Percentiles rank a stretch among this genome's conserved stretches.
Conservation (phyloP, 2,113 vertebrate genomes). For the Sylvicapra grimmia region DNA sequence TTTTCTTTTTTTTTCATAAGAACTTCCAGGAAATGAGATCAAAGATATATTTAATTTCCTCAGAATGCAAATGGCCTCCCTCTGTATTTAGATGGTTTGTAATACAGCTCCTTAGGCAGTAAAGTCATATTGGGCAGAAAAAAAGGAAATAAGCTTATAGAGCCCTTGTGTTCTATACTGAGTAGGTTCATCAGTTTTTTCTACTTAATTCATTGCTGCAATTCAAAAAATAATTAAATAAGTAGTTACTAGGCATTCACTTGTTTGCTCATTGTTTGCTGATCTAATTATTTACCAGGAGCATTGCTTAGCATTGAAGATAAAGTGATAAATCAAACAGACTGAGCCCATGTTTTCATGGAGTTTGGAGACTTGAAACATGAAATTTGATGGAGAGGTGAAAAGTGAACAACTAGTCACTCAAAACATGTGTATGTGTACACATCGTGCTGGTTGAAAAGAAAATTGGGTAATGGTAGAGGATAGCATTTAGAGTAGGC, state of each 20-base stretch:
- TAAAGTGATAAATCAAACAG: not conserved
- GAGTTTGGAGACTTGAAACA: not conserved
- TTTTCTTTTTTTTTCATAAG: not conserved
- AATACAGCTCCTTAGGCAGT: not conserved
- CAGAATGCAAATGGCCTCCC: not conserved
- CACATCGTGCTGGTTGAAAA: not conserved
- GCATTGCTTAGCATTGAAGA: not conserved
- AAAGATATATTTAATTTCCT: conserved; percentile 31
- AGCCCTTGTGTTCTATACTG: not conserved
- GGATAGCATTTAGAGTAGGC: accelerated
- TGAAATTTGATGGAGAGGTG: not conserved
- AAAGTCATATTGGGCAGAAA: not conserved
- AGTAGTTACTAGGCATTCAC: not conserved
- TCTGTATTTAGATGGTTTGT: not conserved
- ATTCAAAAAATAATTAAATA: not conserved
- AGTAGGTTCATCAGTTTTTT: not conserved
- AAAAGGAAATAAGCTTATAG: not conserved
- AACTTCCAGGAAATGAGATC: conserved; percentile 7
- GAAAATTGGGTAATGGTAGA: not conserved
- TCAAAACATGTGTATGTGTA: not conserved
- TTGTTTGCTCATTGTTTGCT: conserved; percentile 12
- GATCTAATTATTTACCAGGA: not conserved
- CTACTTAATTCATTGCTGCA: not conserved
- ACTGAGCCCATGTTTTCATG: not conserved
- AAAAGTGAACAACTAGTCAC: not conserved